Evolutionary conservation across 2,113 vertebrate species (phyloP), one percentile per base, ranked within the genome.

Genomic region (Protomyctophum bolini): DNA sequence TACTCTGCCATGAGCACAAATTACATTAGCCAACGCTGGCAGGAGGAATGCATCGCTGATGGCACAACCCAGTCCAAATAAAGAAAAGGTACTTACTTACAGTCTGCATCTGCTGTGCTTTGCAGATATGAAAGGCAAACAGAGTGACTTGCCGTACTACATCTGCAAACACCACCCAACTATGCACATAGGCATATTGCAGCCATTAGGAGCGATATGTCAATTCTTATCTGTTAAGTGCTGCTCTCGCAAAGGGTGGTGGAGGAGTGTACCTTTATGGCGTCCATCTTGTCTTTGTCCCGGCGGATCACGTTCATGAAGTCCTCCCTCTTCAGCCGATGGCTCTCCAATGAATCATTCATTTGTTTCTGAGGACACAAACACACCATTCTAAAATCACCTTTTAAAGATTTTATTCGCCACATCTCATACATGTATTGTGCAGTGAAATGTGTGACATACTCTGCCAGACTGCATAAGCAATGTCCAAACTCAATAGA

Each of bases 181-280:
- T 55, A 83, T 72, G 63, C 68, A 80, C 66, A 68, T 33, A 1
- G 51, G 51, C 46, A 68, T 52, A 81, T 7, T 68, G 84, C 66
- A 84, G 58, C 76, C 80, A 83, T 88, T 82, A 89, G 6, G 52
- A 63, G n/a, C 9, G 49, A 58, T 55, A 12, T 70, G 60, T 68
- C 45, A 8, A 60, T 69, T 79, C 82, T 87, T 84, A 80, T 91
- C 86, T 81, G 54, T 61, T 84, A 86, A 86, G 76, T 87, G 85
- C 68, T 60, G 64, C 70, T 8, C 67, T 68, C 69, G 58, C 54
- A 45, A 4, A 8, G 21, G 56, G n/a, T 10, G 51, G 51, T 10
- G 51, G 51, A 45, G 21, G 7, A 74, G 63, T 67, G 14, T 92
- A 97, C 95, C 90, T 83, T 91, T 86, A 96, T 89, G 66, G 65